Evolutionary conservation across 2,797 vertebrate genomes (phyloP).

Genomic region (Pseudomugil tenellus): DNA sequence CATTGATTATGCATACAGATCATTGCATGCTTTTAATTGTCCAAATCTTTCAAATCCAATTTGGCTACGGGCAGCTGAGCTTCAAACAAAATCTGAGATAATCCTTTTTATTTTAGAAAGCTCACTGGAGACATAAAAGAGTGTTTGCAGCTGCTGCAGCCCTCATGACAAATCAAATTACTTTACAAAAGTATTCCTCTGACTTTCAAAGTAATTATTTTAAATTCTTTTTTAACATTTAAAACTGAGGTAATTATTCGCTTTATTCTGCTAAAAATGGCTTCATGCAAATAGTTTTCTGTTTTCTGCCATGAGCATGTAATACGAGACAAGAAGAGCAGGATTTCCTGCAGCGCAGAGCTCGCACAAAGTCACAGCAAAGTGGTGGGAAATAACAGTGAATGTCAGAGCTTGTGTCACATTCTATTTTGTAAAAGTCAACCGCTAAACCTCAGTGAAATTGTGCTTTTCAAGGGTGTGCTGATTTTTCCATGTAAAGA

Average conservation of each 20-base stretch:
- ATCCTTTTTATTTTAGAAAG: conserved; percentile 4
- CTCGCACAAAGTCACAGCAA: conserved; percentile 16
- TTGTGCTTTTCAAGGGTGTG: conserved; percentile 5
- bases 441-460: conserved; percentile 14
- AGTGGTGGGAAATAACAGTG: conserved; percentile 18
- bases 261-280: conserved; percentile 18
- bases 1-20: background rate
- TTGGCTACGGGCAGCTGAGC: conserved; percentile 1
- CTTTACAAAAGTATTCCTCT: background rate
- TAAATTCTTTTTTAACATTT: background rate
- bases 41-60: conserved; percentile 7
- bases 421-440: conserved; percentile 32
- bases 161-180: background rate
- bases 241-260: background rate
- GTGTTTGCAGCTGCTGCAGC: background rate
- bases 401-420: conserved; percentile 32
- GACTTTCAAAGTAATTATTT: background rate
- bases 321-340: conserved; percentile 28
- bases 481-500: conserved; percentile 32
- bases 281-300: conserved; percentile 20
- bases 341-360: conserved; percentile 35
- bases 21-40: background rate
- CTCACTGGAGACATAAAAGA: background rate
- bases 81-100: conserved; percentile 5
- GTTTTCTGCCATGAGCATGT: conserved; percentile 24